phyloP scores from a whole-genome alignment of 92 coral and sea anemone species.

The Galaxea fascicularis region DNA sequence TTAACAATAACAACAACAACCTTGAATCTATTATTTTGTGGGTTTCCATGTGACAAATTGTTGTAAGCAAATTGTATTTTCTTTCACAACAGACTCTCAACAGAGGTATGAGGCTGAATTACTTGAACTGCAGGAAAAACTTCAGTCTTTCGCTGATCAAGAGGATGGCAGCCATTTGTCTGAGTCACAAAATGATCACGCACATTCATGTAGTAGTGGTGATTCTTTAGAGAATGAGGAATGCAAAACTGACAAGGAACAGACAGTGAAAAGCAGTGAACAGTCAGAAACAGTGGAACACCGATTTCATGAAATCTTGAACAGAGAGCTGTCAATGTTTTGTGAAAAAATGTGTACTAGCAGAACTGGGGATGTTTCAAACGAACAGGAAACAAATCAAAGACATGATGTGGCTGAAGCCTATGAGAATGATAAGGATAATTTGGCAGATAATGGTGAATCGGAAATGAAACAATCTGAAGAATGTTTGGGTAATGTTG shows the following conservation, averaged over 20 bases:
- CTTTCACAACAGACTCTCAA: conserved; percentile 60
- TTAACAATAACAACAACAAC: background rate
- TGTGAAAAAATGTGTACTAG: conserved; percentile 28
- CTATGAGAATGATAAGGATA: background rate
- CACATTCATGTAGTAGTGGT: background rate
- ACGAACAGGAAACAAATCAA: conserved; percentile 36
- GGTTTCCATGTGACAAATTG: background rate
- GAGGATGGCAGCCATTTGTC: conserved; percentile 19
- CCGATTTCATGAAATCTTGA: conserved; percentile 34
- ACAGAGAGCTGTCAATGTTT: conserved; percentile 24
- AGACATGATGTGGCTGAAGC: conserved; percentile 33
- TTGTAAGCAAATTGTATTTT: background rate
- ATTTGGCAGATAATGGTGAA: conserved; percentile 22
- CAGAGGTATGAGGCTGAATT: conserved; percentile 74
- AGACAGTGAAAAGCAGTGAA: background rate
- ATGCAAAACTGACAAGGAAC: background rate
- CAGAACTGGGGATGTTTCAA: conserved; percentile 44
- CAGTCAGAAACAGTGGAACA: background rate
- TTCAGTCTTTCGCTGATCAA: conserved; percentile 48
- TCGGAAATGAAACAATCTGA: conserved; percentile 22
- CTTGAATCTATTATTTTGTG: background rate
- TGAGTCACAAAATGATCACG: background rate
- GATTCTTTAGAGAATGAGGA: conserved; percentile 4
- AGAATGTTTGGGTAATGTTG: background rate
- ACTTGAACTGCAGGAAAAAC: conserved; percentile 56